These are phyloP conservation scores for Meliscaeva auricollis DNA, from an alignment of 2,888 invertebrate genomes.

Conservation along the genomic window DNA sequence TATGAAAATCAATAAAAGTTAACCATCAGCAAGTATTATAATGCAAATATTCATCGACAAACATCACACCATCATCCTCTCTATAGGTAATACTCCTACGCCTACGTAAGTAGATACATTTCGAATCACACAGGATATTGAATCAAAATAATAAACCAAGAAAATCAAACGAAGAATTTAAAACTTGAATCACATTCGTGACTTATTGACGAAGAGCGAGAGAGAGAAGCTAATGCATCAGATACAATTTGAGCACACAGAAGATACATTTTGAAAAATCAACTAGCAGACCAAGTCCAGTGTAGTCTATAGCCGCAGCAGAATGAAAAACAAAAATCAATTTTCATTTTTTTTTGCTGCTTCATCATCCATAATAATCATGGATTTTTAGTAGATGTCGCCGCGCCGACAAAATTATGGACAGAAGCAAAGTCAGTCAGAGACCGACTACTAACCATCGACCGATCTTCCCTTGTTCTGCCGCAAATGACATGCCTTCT, in stretches of 20 bases:
- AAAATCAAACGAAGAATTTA: conserved; percentile 25
- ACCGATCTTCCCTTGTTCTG: conserved; percentile 7
- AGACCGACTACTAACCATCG: background rate
- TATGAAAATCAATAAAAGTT: conserved; percentile 42
- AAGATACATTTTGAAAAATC: conserved; percentile 5
- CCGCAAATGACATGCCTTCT: conserved; percentile 37
- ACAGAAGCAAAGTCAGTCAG: conserved; percentile 3
- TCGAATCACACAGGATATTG: conserved; percentile 47
- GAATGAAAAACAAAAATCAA: conserved; percentile 23
- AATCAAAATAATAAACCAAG: conserved; percentile 57
- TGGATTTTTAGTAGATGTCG: conserved; percentile 61
- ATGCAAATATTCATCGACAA: conserved; percentile 18
- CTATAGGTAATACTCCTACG: conserved; percentile 39
- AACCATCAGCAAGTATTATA: conserved; percentile 37
- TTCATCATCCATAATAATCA: conserved; percentile 18
- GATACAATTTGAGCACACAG: conserved; percentile 21
- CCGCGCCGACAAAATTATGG: conserved; percentile 60
- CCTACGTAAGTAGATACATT: too few relatives aligned
- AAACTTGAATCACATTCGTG: conserved; percentile 46
- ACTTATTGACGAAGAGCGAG: conserved; percentile 40
- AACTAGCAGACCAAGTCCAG: background rate
- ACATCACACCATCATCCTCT: conserved; percentile 15
- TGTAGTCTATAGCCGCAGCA: background rate
- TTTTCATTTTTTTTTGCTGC: conserved; percentile 43
- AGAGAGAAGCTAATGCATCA: conserved; percentile 37